Percentiles rank a stretch among this genome's conserved stretches.
These are phyloP conservation scores for Capricornis sumatraensis DNA, from an alignment of 2,113 vertebrate genomes.

Conservation along the genomic window DNA sequence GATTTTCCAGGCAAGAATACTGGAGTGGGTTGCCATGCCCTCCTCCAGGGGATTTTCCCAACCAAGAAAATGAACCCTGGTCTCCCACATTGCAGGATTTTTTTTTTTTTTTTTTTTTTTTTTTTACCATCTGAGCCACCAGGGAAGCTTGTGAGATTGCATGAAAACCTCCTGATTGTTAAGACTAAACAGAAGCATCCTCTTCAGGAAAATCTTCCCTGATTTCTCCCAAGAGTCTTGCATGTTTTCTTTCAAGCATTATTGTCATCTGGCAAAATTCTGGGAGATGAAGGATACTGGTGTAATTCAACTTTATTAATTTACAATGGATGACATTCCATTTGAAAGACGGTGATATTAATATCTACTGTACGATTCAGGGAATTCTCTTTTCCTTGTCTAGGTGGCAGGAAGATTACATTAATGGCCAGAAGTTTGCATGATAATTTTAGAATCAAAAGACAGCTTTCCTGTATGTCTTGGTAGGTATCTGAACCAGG, in stretches of 20 bases:
- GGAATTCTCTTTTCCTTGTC: not conserved
- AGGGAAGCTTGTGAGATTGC: not conserved
- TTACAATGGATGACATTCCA: not conserved
- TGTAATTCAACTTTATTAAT: not conserved
- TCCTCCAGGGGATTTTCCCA: not conserved
- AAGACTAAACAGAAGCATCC: not conserved
- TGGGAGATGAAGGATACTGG: not conserved
- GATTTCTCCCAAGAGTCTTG: not conserved
- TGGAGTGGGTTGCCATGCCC: not conserved
- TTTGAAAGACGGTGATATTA: not conserved
- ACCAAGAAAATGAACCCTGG: not conserved
- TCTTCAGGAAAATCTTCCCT: not conserved
- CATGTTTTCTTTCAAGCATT: not conserved
- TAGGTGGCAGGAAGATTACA: not conserved
- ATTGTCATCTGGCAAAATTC: not conserved
- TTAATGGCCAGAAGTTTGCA: not conserved
- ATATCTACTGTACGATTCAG: not conserved
- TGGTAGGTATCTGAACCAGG: not conserved
- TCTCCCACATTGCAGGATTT: not conserved
- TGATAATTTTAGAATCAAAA: not conserved
- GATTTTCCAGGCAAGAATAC: not conserved
- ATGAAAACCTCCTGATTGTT: not conserved
- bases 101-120: not conserved
- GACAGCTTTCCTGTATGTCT: not conserved
- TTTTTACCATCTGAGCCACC: not conserved